phyloP scores from a whole-genome alignment of 2,888 invertebrate genomes.

The Strigamia transsilvanica region DNA sequence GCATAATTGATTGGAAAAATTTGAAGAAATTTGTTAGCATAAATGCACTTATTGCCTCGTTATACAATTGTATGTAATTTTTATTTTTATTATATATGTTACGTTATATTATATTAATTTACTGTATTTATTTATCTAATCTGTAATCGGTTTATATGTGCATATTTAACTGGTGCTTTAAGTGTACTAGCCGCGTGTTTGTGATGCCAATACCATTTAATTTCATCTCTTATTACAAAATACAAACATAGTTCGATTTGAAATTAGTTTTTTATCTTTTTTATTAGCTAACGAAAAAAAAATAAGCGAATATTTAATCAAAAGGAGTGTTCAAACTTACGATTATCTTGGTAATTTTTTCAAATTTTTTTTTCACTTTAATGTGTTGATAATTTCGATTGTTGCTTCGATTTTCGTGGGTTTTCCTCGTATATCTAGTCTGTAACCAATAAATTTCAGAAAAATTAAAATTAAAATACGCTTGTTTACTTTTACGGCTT shows the following conservation, averaged over 20 bases:
- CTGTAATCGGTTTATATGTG: slow-evolving; percentile 8
- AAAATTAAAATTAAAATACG: not conserved
- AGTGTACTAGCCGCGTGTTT: not conserved
- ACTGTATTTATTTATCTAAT: slow-evolving; percentile 24
- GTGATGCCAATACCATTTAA: not conserved
- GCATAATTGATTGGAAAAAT: slow-evolving; percentile 8
- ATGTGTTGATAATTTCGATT: too few species aligned
- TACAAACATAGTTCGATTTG: not conserved
- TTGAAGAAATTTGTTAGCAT: not conserved
- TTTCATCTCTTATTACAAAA: not conserved
- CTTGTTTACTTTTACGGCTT: too few species aligned
- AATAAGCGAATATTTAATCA: not conserved
- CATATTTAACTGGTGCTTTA: slow-evolving; percentile 26
- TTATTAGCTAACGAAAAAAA: not conserved
- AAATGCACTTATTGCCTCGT: not conserved
- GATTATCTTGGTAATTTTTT: not conserved
- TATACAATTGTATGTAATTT: not conserved
- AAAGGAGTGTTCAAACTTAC: not conserved
- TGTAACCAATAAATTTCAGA: not conserved
- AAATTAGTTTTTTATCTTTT: not conserved
- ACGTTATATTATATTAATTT: not conserved
- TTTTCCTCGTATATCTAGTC: not conserved
- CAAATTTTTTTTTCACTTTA: not conserved
- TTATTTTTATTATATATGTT: not conserved
- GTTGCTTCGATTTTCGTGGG: not conserved